Evolutionary conservation across 2,888 invertebrate genomes (phyloP).

Genomic region (Apoda limacodes): DNA sequence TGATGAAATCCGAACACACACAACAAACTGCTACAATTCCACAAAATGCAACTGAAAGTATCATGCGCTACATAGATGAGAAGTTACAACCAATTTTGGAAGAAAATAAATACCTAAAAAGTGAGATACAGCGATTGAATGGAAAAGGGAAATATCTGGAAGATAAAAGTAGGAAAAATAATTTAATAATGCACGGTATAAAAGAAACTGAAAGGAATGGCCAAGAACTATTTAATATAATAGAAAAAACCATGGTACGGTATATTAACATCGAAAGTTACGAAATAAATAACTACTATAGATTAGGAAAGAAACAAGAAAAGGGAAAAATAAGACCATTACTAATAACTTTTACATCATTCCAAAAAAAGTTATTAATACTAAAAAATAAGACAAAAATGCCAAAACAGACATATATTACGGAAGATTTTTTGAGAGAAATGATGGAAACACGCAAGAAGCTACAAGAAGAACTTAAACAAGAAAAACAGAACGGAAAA

Average conservation of each 20-base stretch:
- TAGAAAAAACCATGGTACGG: too few species aligned
- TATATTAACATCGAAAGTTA: neutral
- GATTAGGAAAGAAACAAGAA: neutral
- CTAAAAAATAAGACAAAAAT: too few species aligned
- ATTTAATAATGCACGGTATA: constrained; percentile 5
- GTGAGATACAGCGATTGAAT: constrained; percentile 6
- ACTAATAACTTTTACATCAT: too few species aligned
- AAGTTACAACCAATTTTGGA: constrained; percentile 7
- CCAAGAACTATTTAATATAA: constrained; percentile 3
- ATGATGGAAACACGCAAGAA: too few species aligned
- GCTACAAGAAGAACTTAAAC: too few species aligned
- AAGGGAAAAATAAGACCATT: too few species aligned
- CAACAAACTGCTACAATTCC: constrained; percentile 6
- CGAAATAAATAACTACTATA: neutral
- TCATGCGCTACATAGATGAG: constrained; percentile 7
- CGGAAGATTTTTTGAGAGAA: too few species aligned
- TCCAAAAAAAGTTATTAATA: too few species aligned
- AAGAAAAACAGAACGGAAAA: too few species aligned
- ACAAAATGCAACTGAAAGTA: constrained; percentile 4
- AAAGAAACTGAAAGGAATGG: constrained; percentile 5
- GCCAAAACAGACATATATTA: too few species aligned
- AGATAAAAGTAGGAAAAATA: constrained; percentile 5
- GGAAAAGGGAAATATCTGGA: constrained; percentile 6
- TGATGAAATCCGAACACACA: too few species aligned
- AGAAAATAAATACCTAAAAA: constrained; percentile 9